A percentile compares a stretch with the other conserved stretches of the same genome.
phyloP scores from a whole-genome alignment of 2,888 invertebrate genomes.

The Limenitis camilla region DNA sequence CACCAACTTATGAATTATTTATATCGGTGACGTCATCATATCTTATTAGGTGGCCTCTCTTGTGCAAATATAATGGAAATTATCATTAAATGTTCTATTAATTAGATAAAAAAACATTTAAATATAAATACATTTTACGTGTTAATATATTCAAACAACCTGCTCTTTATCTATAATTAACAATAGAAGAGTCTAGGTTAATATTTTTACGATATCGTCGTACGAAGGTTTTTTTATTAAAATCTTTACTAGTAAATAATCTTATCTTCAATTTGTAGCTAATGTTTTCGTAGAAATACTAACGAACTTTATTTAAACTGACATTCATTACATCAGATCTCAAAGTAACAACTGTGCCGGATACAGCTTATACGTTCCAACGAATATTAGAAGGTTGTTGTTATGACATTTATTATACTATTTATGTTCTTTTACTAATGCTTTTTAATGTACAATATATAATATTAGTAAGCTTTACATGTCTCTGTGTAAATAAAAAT shows the following conservation, averaged over 20 bases:
- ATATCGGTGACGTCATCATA: slow-evolving; percentile 17
- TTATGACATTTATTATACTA: slow-evolving; percentile 34
- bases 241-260: no score
- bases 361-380: slow-evolving; percentile 47
- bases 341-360: slow-evolving; percentile 48
- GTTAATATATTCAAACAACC: no score
- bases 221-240: no score
- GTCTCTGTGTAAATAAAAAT: no score
- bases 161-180: no score
- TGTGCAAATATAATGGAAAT: slow-evolving; percentile 13
- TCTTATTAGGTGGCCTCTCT: slow-evolving; percentile 16
- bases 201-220: neutral
- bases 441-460: no score
- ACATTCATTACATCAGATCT: slow-evolving; percentile 47
- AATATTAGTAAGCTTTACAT: no score
- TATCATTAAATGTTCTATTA: slow-evolving; percentile 1
- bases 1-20: slow-evolving; percentile 19
- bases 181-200: neutral
- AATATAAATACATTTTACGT: no score
- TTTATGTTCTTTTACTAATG: slow-evolving; percentile 17
- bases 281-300: neutral
- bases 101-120: no score
- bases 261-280: no score
- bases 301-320: slow-evolving; percentile 25
- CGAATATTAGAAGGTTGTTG: slow-evolving; percentile 48